These are phyloP conservation scores for Chrysolina oricalcia DNA, from an alignment of 2,888 invertebrate genomes.

Conservation along the genomic window DNA sequence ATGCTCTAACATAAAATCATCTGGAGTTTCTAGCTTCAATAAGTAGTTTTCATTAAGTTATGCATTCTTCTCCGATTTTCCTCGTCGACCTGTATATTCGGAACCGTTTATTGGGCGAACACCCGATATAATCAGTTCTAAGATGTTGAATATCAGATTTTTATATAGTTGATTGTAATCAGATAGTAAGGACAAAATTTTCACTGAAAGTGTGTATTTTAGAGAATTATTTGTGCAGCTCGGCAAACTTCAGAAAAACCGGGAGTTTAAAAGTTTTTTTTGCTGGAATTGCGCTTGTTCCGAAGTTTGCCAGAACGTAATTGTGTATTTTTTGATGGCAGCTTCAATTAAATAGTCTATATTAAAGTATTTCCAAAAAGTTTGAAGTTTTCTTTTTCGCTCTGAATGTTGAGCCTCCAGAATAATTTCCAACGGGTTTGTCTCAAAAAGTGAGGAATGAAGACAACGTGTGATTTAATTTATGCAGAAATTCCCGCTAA, in stretches of 20 bases:
- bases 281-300: constrained; percentile 32
- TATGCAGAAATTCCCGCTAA: no score
- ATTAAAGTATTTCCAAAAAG: constrained; percentile 56
- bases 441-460: no score
- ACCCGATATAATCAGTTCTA: not conserved
- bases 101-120: constrained; percentile 21
- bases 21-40: no score
- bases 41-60: no score
- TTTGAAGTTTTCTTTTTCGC: constrained; percentile 37
- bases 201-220: constrained; percentile 2
- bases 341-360: constrained; percentile 59
- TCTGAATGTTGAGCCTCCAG: not conserved
- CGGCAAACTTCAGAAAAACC: constrained; percentile 5
- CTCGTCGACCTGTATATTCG: no score
- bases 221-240: not conserved
- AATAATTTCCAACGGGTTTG: not conserved
- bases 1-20: no score
- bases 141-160: not conserved
- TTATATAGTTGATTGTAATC: not conserved
- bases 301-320: constrained; percentile 28
- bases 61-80: no score
- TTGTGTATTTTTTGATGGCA: constrained; percentile 53
- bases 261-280: constrained; percentile 28
- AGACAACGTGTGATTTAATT: no score
- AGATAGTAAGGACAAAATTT: not conserved